These are phyloP conservation scores for Camelus dromedarius DNA, from an alignment of 2,113 vertebrate genomes.

Conservation along the genomic window DNA sequence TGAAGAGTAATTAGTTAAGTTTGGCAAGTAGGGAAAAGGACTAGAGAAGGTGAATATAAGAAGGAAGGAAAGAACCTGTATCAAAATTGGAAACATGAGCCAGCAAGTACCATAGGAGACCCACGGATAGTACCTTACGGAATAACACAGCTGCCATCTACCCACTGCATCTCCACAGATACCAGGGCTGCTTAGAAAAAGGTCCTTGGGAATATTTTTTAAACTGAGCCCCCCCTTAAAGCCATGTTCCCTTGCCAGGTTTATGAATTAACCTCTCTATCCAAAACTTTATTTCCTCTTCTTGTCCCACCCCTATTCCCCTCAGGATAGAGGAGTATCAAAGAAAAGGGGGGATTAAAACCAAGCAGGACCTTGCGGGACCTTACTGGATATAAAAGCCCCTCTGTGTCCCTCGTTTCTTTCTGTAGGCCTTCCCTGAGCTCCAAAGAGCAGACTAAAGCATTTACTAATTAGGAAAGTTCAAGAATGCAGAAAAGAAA, in stretches of 20 bases:
- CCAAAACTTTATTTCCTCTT: not conserved
- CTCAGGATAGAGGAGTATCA: not conserved
- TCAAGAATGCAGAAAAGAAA: not conserved
- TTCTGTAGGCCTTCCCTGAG: too few species aligned
- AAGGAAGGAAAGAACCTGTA: not conserved
- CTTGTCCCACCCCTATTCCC: not conserved
- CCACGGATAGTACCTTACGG: not conserved
- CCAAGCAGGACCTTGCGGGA: not conserved
- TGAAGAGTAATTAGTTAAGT: not conserved
- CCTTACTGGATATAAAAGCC: not conserved
- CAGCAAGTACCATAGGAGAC: not conserved
- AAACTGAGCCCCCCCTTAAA: too few species aligned
- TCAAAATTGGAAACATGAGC: not conserved
- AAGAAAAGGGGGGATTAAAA: not conserved
- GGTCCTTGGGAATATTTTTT: not conserved
- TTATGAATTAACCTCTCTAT: not conserved
- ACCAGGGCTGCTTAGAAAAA: not conserved
- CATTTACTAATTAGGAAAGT: not conserved
- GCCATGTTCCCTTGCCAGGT: not conserved
- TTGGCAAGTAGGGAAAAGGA: not conserved
- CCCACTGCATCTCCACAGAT: too few species aligned
- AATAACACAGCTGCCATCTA: fast-evolving
- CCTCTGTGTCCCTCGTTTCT: too few species aligned
- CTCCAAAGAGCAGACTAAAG: not conserved
- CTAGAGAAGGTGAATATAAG: not conserved